Evolutionary conservation across 1,140 invertebrate species (phyloP).

Genomic region (Drosophila setifemur): DNA sequence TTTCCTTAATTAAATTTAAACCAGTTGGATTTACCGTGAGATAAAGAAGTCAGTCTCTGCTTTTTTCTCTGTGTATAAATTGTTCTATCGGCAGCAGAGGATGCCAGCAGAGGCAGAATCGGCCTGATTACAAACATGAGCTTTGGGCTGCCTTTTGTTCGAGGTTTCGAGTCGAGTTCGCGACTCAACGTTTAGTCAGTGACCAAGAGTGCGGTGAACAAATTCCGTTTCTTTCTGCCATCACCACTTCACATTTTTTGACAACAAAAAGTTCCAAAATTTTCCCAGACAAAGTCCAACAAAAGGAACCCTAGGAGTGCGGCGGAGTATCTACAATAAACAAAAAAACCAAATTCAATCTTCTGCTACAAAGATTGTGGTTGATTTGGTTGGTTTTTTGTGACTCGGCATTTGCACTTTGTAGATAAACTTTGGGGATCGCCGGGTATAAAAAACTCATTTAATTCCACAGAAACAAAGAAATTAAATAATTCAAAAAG

Average conservation of each 20-base stretch:
- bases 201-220: conserved; percentile 58
- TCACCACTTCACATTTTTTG: not conserved
- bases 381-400: conserved; percentile 11
- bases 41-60: too few species aligned
- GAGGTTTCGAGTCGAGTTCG: conserved; percentile 73
- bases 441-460: conserved; percentile 54
- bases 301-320: not conserved
- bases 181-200: conserved; percentile 46
- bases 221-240: conserved; percentile 10
- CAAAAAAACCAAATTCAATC: not conserved
- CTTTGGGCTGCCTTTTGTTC: conserved; percentile 59
- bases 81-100: conserved; percentile 20
- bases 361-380: conserved; percentile 17
- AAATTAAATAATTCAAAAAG: conserved; percentile 9
- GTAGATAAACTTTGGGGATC: conserved; percentile 38
- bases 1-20: too few species aligned
- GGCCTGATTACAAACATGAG: conserved; percentile 52
- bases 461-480: conserved; percentile 24
- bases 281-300: conserved; percentile 26
- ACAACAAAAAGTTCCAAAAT: not conserved
- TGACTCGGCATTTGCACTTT: conserved; percentile 27
- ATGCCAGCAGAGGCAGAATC: conserved; percentile 26
- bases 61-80: conserved; percentile 18
- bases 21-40: too few species aligned
- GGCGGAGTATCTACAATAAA: not conserved